These are phyloP conservation scores for Clepsis dumicolana DNA, from an alignment of 2,888 invertebrate genomes.

Conservation along the genomic window DNA sequence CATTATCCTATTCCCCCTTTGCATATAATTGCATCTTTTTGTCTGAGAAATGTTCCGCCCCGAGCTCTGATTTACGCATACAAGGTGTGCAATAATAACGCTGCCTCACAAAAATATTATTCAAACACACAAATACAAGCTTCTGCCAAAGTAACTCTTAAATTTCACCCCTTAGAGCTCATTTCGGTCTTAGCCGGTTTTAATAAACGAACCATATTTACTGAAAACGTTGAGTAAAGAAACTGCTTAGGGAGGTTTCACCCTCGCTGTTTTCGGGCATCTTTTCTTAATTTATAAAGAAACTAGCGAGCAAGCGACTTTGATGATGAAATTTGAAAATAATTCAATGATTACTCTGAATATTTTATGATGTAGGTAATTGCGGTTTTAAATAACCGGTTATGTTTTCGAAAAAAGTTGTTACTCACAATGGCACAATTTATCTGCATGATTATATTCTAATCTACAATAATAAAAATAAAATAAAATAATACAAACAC, in stretches of 20 bases:
- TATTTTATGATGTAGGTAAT: neutral
- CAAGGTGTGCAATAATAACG: constrained; percentile 86
- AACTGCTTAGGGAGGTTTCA: constrained; percentile 74
- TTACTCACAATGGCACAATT: neutral
- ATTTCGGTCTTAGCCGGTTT: constrained; percentile 54
- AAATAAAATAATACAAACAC: too few relatives aligned
- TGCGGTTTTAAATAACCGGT: neutral
- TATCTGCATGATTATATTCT: too few relatives aligned
- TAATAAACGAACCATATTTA: constrained; percentile 71
- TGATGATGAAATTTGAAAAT: constrained; percentile 38
- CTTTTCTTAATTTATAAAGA: constrained; percentile 86
- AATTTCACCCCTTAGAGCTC: constrained; percentile 54
- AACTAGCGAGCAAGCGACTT: constrained; percentile 53
- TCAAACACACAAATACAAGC: constrained; percentile 54
- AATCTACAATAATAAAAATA: too few relatives aligned
- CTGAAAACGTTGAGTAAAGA: constrained; percentile 81
- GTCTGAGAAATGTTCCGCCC: constrained; percentile 79
- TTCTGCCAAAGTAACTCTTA: constrained; percentile 59
- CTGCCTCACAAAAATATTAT: constrained; percentile 79
- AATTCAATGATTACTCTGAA: constrained; percentile 17
- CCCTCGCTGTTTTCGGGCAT: constrained; percentile 77
- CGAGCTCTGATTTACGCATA: constrained; percentile 85
- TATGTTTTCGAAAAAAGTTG: neutral
- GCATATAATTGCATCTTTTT: constrained; percentile 85
- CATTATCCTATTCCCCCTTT: constrained; percentile 70